Percentiles rank a stretch among this genome's conserved stretches.
Conservation (phyloP, 2,888 invertebrate genomes). For the Cabera pusaria region DNA sequence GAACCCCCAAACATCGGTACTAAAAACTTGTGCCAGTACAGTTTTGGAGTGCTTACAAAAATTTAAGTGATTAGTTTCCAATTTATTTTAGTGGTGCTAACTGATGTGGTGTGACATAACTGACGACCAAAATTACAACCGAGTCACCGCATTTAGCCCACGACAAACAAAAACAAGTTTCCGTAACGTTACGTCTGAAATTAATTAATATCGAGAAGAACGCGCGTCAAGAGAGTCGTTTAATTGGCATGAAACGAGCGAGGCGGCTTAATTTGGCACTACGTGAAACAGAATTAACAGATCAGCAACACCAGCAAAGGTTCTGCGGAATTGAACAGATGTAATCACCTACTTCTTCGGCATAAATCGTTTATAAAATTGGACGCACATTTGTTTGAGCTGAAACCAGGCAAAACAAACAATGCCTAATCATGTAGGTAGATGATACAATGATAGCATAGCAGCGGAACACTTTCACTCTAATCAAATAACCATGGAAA, state of each 20-base stretch:
- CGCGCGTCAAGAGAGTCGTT: constrained; percentile 6
- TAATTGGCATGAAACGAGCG: constrained; percentile 14
- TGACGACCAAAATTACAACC: constrained; percentile 30
- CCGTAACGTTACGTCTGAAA: constrained; percentile 4
- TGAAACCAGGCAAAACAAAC: not conserved
- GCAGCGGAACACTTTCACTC: too few relatives aligned
- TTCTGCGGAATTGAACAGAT: constrained; percentile 2
- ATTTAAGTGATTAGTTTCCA: constrained; percentile 50
- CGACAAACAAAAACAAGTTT: constrained; percentile 18
- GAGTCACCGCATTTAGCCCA: constrained; percentile 7
- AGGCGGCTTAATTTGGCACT: constrained; percentile 20
- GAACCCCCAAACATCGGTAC: constrained; percentile 35
- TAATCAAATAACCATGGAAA: constrained; percentile 1
- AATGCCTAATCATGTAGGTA: not conserved
- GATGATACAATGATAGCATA: not conserved
- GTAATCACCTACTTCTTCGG: too few relatives aligned
- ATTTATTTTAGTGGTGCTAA: constrained; percentile 59
- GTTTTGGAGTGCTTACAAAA: constrained; percentile 63
- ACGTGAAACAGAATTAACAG: constrained; percentile 3
- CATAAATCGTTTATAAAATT: too few relatives aligned
- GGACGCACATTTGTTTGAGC: too few relatives aligned
- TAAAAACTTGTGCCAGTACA: constrained; percentile 44
- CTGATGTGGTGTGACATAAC: constrained; percentile 52
- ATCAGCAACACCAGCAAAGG: constrained; percentile 4
- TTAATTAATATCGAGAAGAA: constrained; percentile 12